Evolutionary conservation across 30 jellyfish, hydroid and myxozoan species (phyloP).

Genomic region (Turritopsis rubra): DNA sequence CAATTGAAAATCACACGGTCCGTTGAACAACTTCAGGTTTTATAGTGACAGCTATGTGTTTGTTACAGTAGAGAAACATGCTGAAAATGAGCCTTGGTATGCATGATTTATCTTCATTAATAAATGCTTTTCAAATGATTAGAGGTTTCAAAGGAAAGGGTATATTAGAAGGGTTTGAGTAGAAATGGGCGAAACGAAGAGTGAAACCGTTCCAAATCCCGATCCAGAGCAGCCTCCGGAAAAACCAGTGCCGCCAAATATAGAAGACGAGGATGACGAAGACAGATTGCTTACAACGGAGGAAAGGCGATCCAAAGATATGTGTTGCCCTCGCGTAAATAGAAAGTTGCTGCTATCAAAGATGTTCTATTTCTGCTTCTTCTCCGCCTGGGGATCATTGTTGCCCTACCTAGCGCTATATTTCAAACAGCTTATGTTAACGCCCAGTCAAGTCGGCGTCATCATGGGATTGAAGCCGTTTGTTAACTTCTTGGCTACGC

Average conservation of each 20-base stretch:
- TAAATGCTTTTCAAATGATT: not conserved
- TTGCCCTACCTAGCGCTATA: slow-evolving; percentile 87
- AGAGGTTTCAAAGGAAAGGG: not conserved
- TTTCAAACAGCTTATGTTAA: slow-evolving; percentile 76
- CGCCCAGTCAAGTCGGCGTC: slow-evolving; percentile 95
- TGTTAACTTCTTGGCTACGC: slow-evolving; percentile 82
- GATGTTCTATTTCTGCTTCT: slow-evolving; percentile 73
- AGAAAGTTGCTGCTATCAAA: slow-evolving; percentile 80
- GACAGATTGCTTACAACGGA: slow-evolving; percentile 67
- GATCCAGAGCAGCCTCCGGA: slow-evolving; percentile 15
- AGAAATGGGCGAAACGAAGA: not conserved
- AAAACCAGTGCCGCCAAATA: not conserved
- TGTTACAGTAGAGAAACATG: not conserved
- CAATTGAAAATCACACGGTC: not conserved
- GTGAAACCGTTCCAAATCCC: not conserved
- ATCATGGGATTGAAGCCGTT: slow-evolving; percentile 93
- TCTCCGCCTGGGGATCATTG: slow-evolving; percentile 93
- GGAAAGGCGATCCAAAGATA: slow-evolving; percentile 68
- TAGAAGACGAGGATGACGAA: slow-evolving; percentile 66
- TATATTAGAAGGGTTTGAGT: not conserved
- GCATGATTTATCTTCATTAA: not conserved
- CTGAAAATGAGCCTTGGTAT: not conserved
- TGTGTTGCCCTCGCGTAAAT: slow-evolving; percentile 79
- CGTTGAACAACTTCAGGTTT: not conserved
- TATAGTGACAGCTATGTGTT: not conserved